Conservation (phyloP, 2,797 vertebrate species). For the Lemur catta region DNA sequence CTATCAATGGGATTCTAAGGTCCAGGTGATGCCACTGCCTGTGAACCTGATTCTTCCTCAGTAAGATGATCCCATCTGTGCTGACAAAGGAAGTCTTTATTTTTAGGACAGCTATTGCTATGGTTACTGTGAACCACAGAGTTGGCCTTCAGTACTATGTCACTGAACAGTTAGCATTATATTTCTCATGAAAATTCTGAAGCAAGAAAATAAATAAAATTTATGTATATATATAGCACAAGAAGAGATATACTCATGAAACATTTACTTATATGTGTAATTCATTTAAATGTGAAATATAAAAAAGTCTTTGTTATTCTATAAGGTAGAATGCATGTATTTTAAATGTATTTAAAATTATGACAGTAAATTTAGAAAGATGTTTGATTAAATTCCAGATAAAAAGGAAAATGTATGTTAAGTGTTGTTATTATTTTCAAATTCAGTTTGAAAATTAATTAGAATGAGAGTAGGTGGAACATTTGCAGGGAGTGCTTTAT, state of each 20-base stretch:
- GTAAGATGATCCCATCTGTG: slow-evolving; percentile 29
- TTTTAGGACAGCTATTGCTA: slow-evolving; percentile 67
- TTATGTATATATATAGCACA: neutral
- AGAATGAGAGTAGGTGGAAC: neutral
- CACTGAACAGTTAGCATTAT: slow-evolving; percentile 26
- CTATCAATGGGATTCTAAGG: neutral
- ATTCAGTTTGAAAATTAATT: slow-evolving; percentile 30
- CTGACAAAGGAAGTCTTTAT: slow-evolving; percentile 53
- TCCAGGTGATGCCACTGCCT: slow-evolving; percentile 33
- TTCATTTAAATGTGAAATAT: slow-evolving; percentile 29
- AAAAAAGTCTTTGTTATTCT: neutral
- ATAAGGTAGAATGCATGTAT: neutral
- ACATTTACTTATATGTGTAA: neutral
- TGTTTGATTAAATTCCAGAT: slow-evolving; percentile 41
- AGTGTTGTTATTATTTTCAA: slow-evolving; percentile 34
- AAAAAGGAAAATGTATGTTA: slow-evolving; percentile 23
- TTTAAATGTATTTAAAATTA: slow-evolving; percentile 11
- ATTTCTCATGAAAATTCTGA: slow-evolving; percentile 41
- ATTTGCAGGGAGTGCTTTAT: slow-evolving; percentile 3
- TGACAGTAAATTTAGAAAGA: slow-evolving; percentile 37
- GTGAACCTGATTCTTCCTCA: slow-evolving; percentile 41
- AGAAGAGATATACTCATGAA: neutral
- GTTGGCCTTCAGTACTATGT: slow-evolving; percentile 46
- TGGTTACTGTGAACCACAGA: slow-evolving; percentile 64
- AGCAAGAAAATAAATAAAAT: slow-evolving; percentile 54